These are phyloP conservation scores for Nipponacmea schrenckii DNA, from an alignment of 2,888 invertebrate species.

Conservation along the genomic window DNA sequence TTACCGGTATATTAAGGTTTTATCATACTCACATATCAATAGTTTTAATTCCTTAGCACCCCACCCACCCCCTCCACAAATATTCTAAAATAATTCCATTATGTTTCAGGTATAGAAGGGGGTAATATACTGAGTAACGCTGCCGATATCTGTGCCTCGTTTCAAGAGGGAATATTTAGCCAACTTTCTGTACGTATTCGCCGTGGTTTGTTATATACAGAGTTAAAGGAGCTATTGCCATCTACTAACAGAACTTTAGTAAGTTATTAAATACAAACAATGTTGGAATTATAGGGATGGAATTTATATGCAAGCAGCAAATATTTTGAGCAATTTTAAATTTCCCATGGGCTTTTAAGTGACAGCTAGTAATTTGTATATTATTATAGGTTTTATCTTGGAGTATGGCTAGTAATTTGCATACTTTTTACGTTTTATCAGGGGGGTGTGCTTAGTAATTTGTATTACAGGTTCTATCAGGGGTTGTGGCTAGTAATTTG, in stretches of 20 bases:
- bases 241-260: conserved; percentile 44
- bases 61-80: no score
- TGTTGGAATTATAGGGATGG: neutral
- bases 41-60: no score
- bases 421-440: conserved; percentile 79
- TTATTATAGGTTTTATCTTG: conserved; percentile 70
- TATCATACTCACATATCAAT: no score
- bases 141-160: conserved; percentile 85
- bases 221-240: conserved; percentile 74
- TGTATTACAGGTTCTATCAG: conserved; percentile 81
- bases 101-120: conserved; percentile 40
- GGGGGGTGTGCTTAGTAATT: no score
- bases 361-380: no score
- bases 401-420: conserved; percentile 94
- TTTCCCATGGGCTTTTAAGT: neutral
- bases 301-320: no score
- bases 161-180: conserved; percentile 79
- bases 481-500: conserved; percentile 95
- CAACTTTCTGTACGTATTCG: conserved; percentile 86
- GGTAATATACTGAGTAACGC: conserved; percentile 78
- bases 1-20: no score
- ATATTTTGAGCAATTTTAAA: no score
- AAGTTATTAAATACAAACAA: conserved; percentile 6
- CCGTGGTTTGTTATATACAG: conserved; percentile 80
- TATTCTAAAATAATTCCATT: no score